Conservation (phyloP, 1,140 invertebrate species). For the Coboldia fuscipes region DNA sequence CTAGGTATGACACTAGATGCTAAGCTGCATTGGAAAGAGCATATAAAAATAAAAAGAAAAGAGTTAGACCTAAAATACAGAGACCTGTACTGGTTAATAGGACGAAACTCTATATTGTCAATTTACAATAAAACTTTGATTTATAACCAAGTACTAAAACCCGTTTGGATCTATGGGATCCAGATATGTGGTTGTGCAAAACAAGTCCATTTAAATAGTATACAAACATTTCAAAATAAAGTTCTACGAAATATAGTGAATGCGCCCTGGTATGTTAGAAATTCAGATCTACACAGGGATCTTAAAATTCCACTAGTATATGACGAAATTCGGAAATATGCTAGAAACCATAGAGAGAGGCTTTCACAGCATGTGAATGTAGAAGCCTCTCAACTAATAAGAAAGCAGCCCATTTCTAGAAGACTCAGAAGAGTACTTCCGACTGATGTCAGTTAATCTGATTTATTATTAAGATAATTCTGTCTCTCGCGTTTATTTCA, state of each 20-base stretch:
- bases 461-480: no score
- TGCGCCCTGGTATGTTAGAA: constrained; percentile 7
- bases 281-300: constrained; percentile 5
- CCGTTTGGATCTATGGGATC: constrained; percentile 11
- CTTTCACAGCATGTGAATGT: constrained; percentile 4
- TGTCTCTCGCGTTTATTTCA: no score
- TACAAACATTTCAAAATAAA: constrained; percentile 8
- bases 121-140: constrained; percentile 9
- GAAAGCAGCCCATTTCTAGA: no score
- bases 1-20: no score
- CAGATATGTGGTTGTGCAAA: constrained; percentile 9
- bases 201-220: constrained; percentile 6
- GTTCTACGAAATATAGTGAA: constrained; percentile 6
- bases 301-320: constrained; percentile 4
- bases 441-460: no score
- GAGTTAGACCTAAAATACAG: constrained; percentile 8
- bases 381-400: constrained; percentile 1
- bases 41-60: constrained; percentile 2
- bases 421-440: no score
- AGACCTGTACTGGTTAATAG: constrained; percentile 9
- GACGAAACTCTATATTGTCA: constrained; percentile 6
- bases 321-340: constrained; percentile 5
- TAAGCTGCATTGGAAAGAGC: neutral
- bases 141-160: constrained; percentile 11
- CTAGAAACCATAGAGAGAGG: constrained; percentile 3